A percentile compares a stretch with the other conserved stretches of the same genome.
Conservation (phyloP, 2,888 invertebrate species). For the Apamea epomidion region DNA sequence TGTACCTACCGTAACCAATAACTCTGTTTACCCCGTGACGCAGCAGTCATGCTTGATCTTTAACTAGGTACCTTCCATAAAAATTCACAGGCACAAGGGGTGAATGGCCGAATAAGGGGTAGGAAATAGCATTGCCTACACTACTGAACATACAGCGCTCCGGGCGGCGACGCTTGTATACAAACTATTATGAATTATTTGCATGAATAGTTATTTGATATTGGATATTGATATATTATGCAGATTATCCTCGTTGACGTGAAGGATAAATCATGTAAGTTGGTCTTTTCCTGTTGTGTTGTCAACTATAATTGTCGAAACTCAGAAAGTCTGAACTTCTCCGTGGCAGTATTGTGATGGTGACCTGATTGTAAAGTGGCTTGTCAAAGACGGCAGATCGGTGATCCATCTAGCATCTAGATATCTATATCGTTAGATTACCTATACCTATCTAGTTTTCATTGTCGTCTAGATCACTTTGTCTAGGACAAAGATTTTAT, state of each 20-base stretch:
- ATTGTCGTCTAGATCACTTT: background rate
- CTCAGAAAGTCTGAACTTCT: background rate
- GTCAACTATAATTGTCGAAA: conserved; percentile 6
- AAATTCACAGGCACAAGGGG: conserved; percentile 32
- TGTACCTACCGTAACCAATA: background rate
- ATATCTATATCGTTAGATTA: background rate
- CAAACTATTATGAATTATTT: conserved; percentile 19
- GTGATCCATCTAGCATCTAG: background rate
- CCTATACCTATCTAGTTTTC: background rate
- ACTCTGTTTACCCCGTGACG: background rate
- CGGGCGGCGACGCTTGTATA: conserved; percentile 29
- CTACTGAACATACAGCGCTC: conserved; percentile 24
- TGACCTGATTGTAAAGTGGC: background rate
- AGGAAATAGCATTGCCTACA: conserved; percentile 24
- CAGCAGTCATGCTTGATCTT: conserved; percentile 13
- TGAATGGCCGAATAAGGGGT: conserved; percentile 47
- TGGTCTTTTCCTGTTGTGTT: conserved; percentile 25
- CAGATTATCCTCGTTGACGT: background rate
- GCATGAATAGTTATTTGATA: conserved; percentile 22
- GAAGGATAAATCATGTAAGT: conserved; percentile 29
- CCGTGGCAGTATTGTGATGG: conserved; percentile 12
- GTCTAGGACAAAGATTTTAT: background rate
- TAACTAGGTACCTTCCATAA: background rate
- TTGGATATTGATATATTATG: conserved; percentile 34
- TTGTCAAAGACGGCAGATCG: background rate